phyloP scores from a whole-genome alignment of 2,113 vertebrate species.

The Hippolais icterina region DNA sequence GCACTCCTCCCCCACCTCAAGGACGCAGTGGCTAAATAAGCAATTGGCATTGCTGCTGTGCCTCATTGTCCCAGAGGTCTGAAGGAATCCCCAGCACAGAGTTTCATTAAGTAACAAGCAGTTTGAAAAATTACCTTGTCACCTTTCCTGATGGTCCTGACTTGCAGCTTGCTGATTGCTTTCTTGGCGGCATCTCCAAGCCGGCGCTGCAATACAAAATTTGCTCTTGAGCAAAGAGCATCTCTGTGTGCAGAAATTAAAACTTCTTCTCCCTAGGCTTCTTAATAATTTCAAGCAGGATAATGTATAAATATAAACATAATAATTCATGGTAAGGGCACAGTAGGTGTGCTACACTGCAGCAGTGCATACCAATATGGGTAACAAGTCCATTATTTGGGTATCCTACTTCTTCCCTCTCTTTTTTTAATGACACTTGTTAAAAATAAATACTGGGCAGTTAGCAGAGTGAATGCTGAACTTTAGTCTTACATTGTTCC shows the following conservation, averaged over 20 bases:
- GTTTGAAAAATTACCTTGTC: constrained; percentile 86
- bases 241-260: background rate
- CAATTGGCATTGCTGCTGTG: background rate
- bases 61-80: background rate
- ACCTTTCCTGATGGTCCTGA: constrained; percentile 94
- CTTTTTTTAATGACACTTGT: background rate
- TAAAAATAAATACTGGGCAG: background rate
- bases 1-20: background rate
- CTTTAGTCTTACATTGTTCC: background rate
- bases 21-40: background rate
- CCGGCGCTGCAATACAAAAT: constrained; percentile 85
- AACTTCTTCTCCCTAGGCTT: background rate
- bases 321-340: background rate
- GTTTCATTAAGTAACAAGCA: background rate
- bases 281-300: background rate
- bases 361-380: background rate
- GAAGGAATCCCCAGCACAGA: background rate
- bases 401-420: background rate
- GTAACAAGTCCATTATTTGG: background rate
- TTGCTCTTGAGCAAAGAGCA: constrained; percentile 30
- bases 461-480: background rate
- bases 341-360: background rate
- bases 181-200: constrained; percentile 98
- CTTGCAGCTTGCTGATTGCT: constrained; percentile 95
- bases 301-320: background rate